Conservation (phyloP, 1,140 invertebrate species). For the Musca vetustissima region DNA sequence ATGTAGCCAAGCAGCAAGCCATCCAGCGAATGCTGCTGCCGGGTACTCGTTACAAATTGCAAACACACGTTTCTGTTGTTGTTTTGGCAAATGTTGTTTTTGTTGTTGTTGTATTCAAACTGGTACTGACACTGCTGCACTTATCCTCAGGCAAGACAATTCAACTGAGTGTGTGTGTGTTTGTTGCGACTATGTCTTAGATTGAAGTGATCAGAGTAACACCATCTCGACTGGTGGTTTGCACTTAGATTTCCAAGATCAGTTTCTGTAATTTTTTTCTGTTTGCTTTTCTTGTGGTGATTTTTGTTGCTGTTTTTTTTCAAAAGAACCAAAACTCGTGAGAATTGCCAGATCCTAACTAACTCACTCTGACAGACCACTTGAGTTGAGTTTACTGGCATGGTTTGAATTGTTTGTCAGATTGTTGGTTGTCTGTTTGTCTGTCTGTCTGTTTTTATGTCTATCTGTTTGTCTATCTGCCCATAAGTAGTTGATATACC, state of each 20-base stretch:
- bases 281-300: not conserved
- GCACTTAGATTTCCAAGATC: slow-evolving; percentile 14
- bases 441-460: too few species aligned
- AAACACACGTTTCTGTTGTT: slow-evolving; percentile 20
- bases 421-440: too few species aligned
- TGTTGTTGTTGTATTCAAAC: not conserved
- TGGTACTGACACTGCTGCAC: not conserved
- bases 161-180: too few species aligned
- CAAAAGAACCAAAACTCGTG: slow-evolving; percentile 17
- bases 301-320: too few species aligned
- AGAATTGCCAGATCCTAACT: not conserved
- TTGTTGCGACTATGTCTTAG: too few species aligned
- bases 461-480: too few species aligned
- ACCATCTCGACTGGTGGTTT: slow-evolving; percentile 16
- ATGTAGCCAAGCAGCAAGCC: not conserved
- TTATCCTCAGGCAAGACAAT: not conserved
- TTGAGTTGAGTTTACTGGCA: too few species aligned
- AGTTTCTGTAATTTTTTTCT: too few species aligned
- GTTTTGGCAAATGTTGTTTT: not conserved
- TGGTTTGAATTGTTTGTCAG: too few species aligned
- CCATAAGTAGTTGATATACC: too few species aligned
- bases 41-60: slow-evolving; percentile 18
- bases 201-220: slow-evolving; percentile 3
- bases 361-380: too few species aligned
- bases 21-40: not conserved